These are phyloP conservation scores for Percina caprodes DNA, from an alignment of 2,113 vertebrate genomes.

Conservation along the genomic window DNA sequence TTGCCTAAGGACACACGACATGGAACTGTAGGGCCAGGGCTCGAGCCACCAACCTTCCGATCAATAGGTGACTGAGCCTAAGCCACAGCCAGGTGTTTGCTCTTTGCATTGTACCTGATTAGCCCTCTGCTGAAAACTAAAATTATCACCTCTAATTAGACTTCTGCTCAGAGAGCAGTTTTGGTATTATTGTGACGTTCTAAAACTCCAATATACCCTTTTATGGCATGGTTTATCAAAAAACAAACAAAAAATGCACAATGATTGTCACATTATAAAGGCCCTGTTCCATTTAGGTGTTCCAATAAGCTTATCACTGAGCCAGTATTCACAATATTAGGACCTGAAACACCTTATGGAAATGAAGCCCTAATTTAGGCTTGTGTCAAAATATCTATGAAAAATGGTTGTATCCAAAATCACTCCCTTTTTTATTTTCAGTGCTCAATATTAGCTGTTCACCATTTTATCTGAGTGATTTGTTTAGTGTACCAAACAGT, in stretches of 20 bases:
- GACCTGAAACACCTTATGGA: background rate
- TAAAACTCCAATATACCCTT: background rate
- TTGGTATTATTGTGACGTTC: background rate
- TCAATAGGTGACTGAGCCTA: no score
- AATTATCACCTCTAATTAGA: conserved; percentile 3
- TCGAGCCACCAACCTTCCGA: no score
- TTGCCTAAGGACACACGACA: no score
- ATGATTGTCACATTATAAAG: no score
- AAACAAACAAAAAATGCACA: no score
- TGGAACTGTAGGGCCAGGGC: no score
- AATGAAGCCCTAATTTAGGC: background rate
- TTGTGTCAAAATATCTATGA: background rate
- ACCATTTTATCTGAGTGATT: background rate
- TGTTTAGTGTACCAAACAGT: background rate
- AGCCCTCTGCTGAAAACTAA: background rate
- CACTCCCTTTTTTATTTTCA: no score
- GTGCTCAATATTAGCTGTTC: background rate
- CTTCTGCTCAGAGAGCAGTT: background rate
- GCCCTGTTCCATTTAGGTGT: no score
- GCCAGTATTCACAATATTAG: background rate
- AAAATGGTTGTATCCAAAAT: background rate
- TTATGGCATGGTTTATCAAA: background rate
- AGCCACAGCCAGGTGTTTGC: background rate
- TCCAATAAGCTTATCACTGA: background rate
- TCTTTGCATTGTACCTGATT: background rate